Conservation (phyloP, 2,113 vertebrate species). For the Scomber scombrus region DNA sequence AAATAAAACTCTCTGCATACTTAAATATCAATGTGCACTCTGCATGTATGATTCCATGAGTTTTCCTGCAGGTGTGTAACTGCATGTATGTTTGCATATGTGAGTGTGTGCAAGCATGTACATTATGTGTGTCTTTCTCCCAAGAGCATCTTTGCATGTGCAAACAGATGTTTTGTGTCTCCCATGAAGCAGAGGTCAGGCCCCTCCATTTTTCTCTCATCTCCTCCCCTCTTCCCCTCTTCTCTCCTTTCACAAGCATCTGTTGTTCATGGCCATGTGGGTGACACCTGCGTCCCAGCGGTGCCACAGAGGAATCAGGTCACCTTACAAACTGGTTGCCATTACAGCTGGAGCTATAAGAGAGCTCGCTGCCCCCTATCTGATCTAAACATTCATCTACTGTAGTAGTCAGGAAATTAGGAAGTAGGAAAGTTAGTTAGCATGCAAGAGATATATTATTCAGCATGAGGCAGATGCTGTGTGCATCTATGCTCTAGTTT, state of each 20-base stretch:
- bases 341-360: slow-evolving; percentile 51
- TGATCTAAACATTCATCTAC: slow-evolving; percentile 15
- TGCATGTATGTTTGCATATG: slow-evolving; percentile 42
- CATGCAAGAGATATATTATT: background rate
- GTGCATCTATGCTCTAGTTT: background rate
- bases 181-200: slow-evolving; percentile 56
- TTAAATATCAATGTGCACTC: slow-evolving; percentile 40
- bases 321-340: slow-evolving; percentile 67
- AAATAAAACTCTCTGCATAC: slow-evolving; percentile 29
- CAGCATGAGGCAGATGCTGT: background rate
- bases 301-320: slow-evolving; percentile 67
- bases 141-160: slow-evolving; percentile 63
- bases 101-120: slow-evolving; percentile 1
- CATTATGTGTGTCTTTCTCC: slow-evolving; percentile 46
- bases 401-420: slow-evolving; percentile 1
- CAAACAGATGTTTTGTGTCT: slow-evolving; percentile 78
- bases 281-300: slow-evolving; percentile 73
- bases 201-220: slow-evolving; percentile 42
- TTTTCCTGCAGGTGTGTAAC: slow-evolving; percentile 37
- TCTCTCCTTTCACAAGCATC: slow-evolving; percentile 70
- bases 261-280: slow-evolving; percentile 68
- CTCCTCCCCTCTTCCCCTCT: slow-evolving; percentile 34
- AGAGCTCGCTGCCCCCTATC: slow-evolving; percentile 29
- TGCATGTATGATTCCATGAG: slow-evolving; percentile 36
- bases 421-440: background rate